Percentiles rank a stretch among this genome's conserved stretches.
Evolutionary conservation across 2,888 invertebrate genomes (phyloP).

Genomic region (Coenonympha glycerion): DNA sequence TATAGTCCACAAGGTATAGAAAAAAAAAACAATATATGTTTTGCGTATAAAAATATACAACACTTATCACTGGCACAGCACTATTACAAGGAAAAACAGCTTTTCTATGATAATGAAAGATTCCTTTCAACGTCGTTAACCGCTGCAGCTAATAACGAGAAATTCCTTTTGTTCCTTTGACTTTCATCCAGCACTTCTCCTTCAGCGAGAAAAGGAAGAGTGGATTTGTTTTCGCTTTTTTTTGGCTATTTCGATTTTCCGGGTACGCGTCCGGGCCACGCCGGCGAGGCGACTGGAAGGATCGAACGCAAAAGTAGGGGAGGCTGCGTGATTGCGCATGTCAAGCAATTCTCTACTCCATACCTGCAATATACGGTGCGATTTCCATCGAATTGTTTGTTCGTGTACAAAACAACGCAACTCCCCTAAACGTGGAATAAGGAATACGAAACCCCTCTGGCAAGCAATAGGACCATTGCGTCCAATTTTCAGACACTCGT

Average conservation of each 20-base stretch:
- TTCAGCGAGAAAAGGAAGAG: slow-evolving; percentile 61
- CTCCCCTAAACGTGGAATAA: slow-evolving; percentile 1
- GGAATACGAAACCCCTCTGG: background rate
- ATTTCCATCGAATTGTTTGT: slow-evolving; percentile 30
- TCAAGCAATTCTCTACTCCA: slow-evolving; percentile 37
- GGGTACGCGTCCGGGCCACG: slow-evolving; percentile 64
- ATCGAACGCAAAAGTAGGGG: slow-evolving; percentile 72
- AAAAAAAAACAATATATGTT: slow-evolving; percentile 29
- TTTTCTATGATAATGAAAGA: slow-evolving; percentile 26
- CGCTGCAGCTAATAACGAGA: slow-evolving; percentile 62
- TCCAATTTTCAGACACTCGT: too few species aligned
- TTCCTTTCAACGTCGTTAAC: slow-evolving; percentile 66
- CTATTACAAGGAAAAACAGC: background rate
- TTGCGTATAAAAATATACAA: slow-evolving; percentile 22
- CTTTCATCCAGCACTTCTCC: slow-evolving; percentile 51
- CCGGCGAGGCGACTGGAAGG: slow-evolving; percentile 72
- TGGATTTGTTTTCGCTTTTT: slow-evolving; percentile 51
- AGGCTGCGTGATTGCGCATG: slow-evolving; percentile 68
- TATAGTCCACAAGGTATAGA: slow-evolving; percentile 37
- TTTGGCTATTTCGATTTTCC: slow-evolving; percentile 41
- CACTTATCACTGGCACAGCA: slow-evolving; percentile 29
- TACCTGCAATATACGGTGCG: slow-evolving; percentile 35
- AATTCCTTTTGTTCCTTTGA: slow-evolving; percentile 43
- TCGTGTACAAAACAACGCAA: background rate
- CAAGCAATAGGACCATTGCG: background rate